phyloP scores from a whole-genome alignment of 2,888 invertebrate species.

The Drosophila pullipes region DNA sequence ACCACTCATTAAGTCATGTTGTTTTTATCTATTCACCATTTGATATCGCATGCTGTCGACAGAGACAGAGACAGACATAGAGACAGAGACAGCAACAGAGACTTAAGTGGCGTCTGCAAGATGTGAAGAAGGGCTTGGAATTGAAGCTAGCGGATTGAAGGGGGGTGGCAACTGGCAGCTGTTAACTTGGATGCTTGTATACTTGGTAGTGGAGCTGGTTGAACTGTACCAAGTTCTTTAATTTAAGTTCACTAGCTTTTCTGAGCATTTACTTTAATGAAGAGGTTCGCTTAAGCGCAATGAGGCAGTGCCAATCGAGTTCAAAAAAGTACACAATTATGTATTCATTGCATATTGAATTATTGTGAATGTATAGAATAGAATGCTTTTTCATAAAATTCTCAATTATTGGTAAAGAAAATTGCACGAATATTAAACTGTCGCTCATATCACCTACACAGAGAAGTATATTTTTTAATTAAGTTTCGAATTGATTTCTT shows the following conservation, averaged over 20 bases:
- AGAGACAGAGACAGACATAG: slow-evolving; percentile 18
- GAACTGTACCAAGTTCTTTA: slow-evolving; percentile 19
- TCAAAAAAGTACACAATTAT: background rate
- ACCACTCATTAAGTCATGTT: slow-evolving; percentile 80
- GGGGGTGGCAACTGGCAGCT: slow-evolving; percentile 4
- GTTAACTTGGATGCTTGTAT: slow-evolving; percentile 6
- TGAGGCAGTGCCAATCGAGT: slow-evolving; percentile 5
- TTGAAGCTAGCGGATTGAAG: background rate
- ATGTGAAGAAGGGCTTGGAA: slow-evolving; percentile 8
- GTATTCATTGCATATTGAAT: no score
- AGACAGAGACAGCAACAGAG: background rate
- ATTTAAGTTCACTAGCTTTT: slow-evolving; percentile 16
- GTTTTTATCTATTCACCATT: slow-evolving; percentile 76
- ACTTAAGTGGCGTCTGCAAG: background rate
- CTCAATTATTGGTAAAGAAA: background rate
- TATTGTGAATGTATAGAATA: background rate
- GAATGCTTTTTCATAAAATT: background rate
- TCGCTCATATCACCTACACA: background rate
- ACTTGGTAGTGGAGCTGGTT: slow-evolving; percentile 14
- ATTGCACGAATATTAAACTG: background rate
- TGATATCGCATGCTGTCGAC: slow-evolving; percentile 58
- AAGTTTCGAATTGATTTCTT: background rate
- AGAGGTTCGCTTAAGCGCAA: slow-evolving; percentile 2
- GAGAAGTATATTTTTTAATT: background rate
- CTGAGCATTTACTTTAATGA: slow-evolving; percentile 10